phyloP scores from a whole-genome alignment of 1,140 invertebrate genomes.

The Eupristina koningsbergeri region DNA sequence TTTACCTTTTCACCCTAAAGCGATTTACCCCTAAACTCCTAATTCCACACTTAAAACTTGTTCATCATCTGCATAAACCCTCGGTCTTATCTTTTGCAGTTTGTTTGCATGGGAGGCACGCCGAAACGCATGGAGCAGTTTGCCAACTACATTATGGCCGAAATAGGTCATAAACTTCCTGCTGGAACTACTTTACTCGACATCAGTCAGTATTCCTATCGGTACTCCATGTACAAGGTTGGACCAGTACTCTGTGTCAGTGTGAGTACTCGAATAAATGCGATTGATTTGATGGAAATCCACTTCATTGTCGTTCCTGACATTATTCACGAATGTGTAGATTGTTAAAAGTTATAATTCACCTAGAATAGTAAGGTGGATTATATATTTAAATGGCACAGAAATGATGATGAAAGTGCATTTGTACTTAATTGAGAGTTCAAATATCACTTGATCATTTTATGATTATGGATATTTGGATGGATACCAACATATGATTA shows the following conservation, averaged over 20 bases:
- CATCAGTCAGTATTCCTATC: conserved; percentile 92
- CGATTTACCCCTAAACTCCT: neutral
- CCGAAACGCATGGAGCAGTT: conserved; percentile 95
- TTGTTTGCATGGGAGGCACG: conserved; percentile 98
- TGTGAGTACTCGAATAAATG: conserved; percentile 78
- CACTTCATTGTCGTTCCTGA: too few relatives aligned
- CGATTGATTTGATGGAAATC: too few relatives aligned
- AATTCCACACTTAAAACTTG: neutral
- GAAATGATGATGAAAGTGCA: too few relatives aligned
- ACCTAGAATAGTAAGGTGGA: too few relatives aligned
- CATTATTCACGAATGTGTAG: too few relatives aligned
- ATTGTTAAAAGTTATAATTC: too few relatives aligned
- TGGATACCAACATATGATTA: too few relatives aligned
- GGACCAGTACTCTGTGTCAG: conserved; percentile 93
- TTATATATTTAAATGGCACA: too few relatives aligned
- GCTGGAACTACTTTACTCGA: conserved; percentile 89
- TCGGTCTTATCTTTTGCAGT: conserved; percentile 76
- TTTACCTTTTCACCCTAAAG: neutral
- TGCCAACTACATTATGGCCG: conserved; percentile 91
- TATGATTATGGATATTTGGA: too few relatives aligned
- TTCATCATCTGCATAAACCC: neutral
- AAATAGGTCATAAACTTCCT: conserved; percentile 91
- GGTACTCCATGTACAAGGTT: conserved; percentile 98
- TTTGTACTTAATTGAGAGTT: too few relatives aligned
- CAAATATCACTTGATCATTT: too few relatives aligned